Evolutionary conservation across 2,113 vertebrate genomes (phyloP), one percentile per base, ranked within the genome.

Genomic region (Morone saxatilis): DNA sequence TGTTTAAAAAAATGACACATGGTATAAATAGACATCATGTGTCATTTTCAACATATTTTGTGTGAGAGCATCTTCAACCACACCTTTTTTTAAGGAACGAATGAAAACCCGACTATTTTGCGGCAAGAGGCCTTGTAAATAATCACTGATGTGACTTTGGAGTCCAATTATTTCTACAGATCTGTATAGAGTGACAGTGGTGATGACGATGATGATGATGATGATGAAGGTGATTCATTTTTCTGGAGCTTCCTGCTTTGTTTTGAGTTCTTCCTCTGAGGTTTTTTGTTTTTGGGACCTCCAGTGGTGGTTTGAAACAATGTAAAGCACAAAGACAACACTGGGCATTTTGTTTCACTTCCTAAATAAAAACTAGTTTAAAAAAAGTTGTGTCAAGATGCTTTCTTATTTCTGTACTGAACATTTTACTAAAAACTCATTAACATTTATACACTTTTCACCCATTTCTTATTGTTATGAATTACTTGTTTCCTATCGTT

Each of bases 311-410:
- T 94, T 94, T 93, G 93, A 93, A 95, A 91, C 80, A 81, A 94
- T 96, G 95, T 96, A 96, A 96, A 97, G 96, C 96, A 97, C 96
- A 97, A 95, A 85, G 90, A 94, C 93, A 95, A 94, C 95, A 95
- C 94, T 92, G 93, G 95, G 94, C 93, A 93, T 95, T 96, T 95
- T 90, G 87, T 93, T 95, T 95, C 94, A 96, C 95, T 96, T 96
- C 93, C 93, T 95, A 93, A 96, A 96, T 95, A 96, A 95, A 96
- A 93, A 90, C 87, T 91, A 91, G 87, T 91, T 92, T 75, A 76
- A 78, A 95, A 90, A 81, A 91, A 83, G 45, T 50, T 41, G 31
- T 31, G 51, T 66, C 47, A 74, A 45, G 12, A n/a, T 54, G 4
- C 81, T 62, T 66, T 47, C 8, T 48, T 36, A 57, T 0, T 43